Conservation (phyloP, 2,113 vertebrate species). For the Paramormyrops kingsleyae region DNA sequence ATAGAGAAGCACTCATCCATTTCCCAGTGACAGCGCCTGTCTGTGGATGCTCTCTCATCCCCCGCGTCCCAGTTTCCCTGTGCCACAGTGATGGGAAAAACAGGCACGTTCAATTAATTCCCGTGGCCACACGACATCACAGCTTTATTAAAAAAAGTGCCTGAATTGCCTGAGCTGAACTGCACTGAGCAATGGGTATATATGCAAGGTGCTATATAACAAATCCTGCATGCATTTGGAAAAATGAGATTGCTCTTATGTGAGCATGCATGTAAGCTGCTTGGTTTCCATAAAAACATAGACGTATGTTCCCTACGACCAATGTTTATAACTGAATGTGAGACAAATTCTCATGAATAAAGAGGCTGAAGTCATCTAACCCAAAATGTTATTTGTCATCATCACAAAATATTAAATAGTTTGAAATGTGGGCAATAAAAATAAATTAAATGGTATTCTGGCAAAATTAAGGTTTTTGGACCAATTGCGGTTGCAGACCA, state of each 20-base stretch:
- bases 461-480: not conserved
- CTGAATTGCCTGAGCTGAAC: not conserved
- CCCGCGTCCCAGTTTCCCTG: slow-evolving; percentile 15
- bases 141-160: not conserved
- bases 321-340: not conserved
- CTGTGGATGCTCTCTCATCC: slow-evolving; percentile 27
- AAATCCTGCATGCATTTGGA: not conserved
- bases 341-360: not conserved
- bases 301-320: not conserved
- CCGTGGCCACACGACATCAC: slow-evolving; percentile 13
- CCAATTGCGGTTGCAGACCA: slow-evolving; percentile 14
- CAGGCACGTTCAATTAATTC: slow-evolving; percentile 28
- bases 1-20: slow-evolving; percentile 42
- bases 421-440: slow-evolving; percentile 6
- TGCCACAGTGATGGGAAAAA: slow-evolving; percentile 18
- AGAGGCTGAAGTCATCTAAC: not conserved
- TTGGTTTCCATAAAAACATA: not conserved
- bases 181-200: not conserved
- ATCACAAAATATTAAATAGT: not conserved
- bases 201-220: not conserved
- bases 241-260: not conserved
- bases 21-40: slow-evolving; percentile 35
- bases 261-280: not conserved
- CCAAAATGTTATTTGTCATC: not conserved
- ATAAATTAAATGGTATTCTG: not conserved